phyloP scores from a whole-genome alignment of 1,140 invertebrate genomes.

The Drosophila funebris region DNA sequence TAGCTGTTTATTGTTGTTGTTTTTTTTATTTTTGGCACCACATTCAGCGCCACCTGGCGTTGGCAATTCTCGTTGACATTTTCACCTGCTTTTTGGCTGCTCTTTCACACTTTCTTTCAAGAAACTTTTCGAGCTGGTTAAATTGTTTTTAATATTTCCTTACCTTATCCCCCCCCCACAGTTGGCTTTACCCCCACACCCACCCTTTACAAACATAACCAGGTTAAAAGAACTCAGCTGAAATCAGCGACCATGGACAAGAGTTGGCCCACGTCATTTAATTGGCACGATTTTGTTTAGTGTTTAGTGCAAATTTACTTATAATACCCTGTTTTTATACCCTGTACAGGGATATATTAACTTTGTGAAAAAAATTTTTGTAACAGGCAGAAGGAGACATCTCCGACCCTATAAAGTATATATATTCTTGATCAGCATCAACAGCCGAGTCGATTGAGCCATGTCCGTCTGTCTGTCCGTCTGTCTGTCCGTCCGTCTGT shows the following conservation, averaged over 20 bases:
- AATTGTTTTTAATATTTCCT: conserved; percentile 73
- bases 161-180: not conserved
- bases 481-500: too few species aligned
- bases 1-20: conserved; percentile 34
- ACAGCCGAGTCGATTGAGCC: too few species aligned
- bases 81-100: conserved; percentile 60
- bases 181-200: not conserved
- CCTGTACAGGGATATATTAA: too few species aligned
- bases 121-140: conserved; percentile 49
- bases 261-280: conserved; percentile 18
- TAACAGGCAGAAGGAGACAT: too few species aligned
- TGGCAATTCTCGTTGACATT: conserved; percentile 78
- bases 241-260: too few species aligned
- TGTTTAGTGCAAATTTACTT: conserved; percentile 28
- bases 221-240: too few species aligned
- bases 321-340: too few species aligned
- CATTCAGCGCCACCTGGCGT: conserved; percentile 42
- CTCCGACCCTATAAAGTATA: too few species aligned
- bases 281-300: conserved; percentile 47
- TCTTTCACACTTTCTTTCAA: conserved; percentile 21
- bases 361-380: too few species aligned
- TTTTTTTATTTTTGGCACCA: conserved; percentile 26
- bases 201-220: too few species aligned
- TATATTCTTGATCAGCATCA: too few species aligned
- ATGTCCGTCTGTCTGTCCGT: too few species aligned